Conservation (phyloP, 2,888 invertebrate species). For the Eurytoma californica region DNA sequence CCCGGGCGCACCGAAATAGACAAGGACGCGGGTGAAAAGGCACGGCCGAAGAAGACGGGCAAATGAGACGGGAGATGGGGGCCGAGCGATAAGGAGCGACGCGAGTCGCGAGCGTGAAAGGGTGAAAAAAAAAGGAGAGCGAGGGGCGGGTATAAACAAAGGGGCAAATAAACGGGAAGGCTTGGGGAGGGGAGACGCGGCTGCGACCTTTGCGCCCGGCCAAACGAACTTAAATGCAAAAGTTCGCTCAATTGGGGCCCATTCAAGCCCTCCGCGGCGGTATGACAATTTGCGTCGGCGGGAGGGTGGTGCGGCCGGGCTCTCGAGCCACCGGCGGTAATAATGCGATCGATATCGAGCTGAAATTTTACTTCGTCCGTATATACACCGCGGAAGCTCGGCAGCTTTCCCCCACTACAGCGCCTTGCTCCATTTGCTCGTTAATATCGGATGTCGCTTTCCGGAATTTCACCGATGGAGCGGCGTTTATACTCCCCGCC, state of each 20-base stretch:
- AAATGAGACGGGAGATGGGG: slow-evolving; percentile 37
- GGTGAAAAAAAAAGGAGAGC: neutral
- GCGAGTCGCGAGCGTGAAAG: neutral
- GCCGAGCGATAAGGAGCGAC: slow-evolving; percentile 30
- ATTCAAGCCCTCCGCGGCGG: neutral
- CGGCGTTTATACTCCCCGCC: too few species aligned
- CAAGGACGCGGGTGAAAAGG: neutral
- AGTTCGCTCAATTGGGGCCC: slow-evolving; percentile 20
- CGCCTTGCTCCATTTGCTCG: neutral
- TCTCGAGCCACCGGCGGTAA: neutral
- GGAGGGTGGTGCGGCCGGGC: neutral
- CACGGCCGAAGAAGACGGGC: neutral
- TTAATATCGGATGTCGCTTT: neutral
- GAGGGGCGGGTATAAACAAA: neutral
- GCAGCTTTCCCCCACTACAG: too few species aligned
- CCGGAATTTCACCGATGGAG: neutral
- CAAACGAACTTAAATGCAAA: slow-evolving; percentile 27
- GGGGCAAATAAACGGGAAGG: neutral
- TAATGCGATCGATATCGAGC: slow-evolving; percentile 11
- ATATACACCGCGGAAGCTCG: too few species aligned
- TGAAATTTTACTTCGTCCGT: neutral
- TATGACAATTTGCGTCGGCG: too few species aligned
- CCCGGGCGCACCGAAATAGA: slow-evolving; percentile 3
- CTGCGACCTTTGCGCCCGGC: neutral
- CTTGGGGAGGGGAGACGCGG: neutral